These are phyloP conservation scores for Dipodomys merriami DNA, from an alignment of 2,113 vertebrate genomes.

Conservation along the genomic window DNA sequence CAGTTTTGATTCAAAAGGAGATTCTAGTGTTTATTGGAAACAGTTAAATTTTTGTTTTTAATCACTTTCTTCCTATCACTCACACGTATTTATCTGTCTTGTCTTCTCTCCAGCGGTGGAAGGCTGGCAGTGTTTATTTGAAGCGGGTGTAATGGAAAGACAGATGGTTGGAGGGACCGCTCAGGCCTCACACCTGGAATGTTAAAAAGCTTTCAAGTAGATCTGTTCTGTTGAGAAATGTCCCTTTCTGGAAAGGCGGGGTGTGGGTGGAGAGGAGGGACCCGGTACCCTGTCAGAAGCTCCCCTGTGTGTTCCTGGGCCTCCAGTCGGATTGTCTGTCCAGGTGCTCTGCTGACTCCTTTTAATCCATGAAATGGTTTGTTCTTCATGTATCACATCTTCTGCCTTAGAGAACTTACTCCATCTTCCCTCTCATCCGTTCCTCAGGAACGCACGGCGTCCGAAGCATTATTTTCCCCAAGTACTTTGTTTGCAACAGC, in stretches of 20 bases:
- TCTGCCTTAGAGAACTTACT: background rate
- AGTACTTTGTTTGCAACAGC: constrained; percentile 18
- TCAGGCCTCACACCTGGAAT: constrained; percentile 71
- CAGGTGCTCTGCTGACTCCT: background rate
- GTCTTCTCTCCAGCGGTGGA: constrained; percentile 2
- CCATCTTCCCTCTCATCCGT: background rate
- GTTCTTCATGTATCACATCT: background rate
- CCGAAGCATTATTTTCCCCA: constrained; percentile 69
- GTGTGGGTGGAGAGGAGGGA: background rate
- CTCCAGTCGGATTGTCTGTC: background rate
- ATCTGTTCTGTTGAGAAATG: constrained; percentile 32
- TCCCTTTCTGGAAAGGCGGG: background rate
- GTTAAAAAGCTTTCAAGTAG: constrained; percentile 64
- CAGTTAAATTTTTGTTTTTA: constrained; percentile 3
- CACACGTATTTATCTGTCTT: constrained; percentile 65
- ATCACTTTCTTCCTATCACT: constrained; percentile 52
- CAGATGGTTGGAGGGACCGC: constrained; percentile 35
- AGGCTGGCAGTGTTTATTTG: constrained; percentile 70
- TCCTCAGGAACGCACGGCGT: constrained; percentile 21
- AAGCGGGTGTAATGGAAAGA: constrained; percentile 61
- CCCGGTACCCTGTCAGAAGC: background rate
- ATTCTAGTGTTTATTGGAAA: constrained; percentile 51
- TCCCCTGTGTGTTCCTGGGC: rapidly evolving
- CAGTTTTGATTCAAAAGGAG: constrained; percentile 52
- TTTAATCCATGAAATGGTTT: background rate